Evolutionary conservation across 2,113 vertebrate genomes (phyloP).

Genomic region (Forbesichthys papilliferus): DNA sequence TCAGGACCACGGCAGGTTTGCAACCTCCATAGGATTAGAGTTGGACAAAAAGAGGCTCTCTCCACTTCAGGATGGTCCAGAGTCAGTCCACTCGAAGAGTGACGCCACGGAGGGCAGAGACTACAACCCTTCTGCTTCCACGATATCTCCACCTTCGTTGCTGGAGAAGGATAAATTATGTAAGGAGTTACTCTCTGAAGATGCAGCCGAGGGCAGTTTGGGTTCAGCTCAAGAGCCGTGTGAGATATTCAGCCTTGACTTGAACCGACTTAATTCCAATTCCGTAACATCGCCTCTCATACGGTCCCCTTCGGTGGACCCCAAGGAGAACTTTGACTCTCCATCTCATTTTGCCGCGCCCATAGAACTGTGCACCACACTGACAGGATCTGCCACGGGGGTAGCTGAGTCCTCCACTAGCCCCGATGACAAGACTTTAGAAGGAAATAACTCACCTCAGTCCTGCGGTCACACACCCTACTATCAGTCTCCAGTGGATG

Average conservation of each 20-base stretch:
- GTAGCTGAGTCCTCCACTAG: conserved; percentile 79
- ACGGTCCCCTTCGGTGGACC: conserved; percentile 87
- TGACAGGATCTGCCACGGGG: conserved; percentile 64
- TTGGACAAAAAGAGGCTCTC: conserved; percentile 76
- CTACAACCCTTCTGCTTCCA: conserved; percentile 88
- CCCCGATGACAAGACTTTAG: conserved; percentile 91
- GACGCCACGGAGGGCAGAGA: conserved; percentile 89
- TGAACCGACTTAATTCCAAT: conserved; percentile 66
- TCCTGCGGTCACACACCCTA: conserved; percentile 97
- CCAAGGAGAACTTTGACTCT: conserved; percentile 84
- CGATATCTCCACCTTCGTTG: conserved; percentile 89
- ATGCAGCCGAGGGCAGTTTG: conserved; percentile 43
- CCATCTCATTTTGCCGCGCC: conserved; percentile 81
- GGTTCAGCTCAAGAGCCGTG: conserved; percentile 38
- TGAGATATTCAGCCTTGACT: conserved; percentile 59
- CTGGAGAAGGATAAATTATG: conserved; percentile 88
- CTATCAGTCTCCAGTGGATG: conserved; percentile 94
- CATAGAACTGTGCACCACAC: conserved; percentile 75
- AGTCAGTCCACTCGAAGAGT: conserved; percentile 84
- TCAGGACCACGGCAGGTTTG: conserved; percentile 83
- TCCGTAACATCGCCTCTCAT: conserved; percentile 80
- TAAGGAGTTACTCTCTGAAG: conserved; percentile 62
- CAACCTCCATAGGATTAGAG: conserved; percentile 75
- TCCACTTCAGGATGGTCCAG: conserved; percentile 72
- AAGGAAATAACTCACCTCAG: conserved; percentile 88